These are phyloP conservation scores for Ophthalmolycus amberensis DNA, from an alignment of 2,113 vertebrate genomes.

Conservation along the genomic window DNA sequence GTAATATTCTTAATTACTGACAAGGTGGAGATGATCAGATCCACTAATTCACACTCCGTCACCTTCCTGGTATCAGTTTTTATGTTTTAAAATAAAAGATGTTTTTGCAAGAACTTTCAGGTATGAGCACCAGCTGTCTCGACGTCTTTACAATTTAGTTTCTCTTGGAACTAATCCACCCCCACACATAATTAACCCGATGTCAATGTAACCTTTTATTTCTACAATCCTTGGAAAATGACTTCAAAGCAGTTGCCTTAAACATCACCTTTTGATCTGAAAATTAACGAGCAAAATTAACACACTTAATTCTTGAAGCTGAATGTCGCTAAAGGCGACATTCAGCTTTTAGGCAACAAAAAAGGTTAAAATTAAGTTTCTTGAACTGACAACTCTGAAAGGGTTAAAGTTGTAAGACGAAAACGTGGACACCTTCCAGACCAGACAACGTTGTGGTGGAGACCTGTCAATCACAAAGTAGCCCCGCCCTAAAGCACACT, in stretches of 20 bases:
- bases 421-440: too few relatives aligned
- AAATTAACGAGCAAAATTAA: not conserved
- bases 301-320: too few relatives aligned
- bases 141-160: not conserved
- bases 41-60: not conserved
- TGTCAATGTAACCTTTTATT: slow-evolving; percentile 35
- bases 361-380: too few relatives aligned
- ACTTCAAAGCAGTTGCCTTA: not conserved
- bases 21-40: not conserved
- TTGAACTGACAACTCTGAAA: too few relatives aligned
- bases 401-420: too few relatives aligned
- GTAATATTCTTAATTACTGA: not conserved
- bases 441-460: too few relatives aligned
- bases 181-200: slow-evolving; percentile 36
- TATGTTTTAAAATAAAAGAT: not conserved
- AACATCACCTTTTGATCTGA: not conserved
- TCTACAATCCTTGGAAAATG: not conserved
- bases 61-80: not conserved
- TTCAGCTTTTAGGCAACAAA: too few relatives aligned
- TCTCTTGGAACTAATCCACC: not conserved
- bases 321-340: too few relatives aligned
- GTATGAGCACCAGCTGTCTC: slow-evolving; percentile 4
- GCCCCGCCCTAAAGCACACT: too few relatives aligned
- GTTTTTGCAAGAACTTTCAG: not conserved
- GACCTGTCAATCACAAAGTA: too few relatives aligned